Conservation (phyloP, 2,888 invertebrate species). For the Peribatodes rhomboidaria region DNA sequence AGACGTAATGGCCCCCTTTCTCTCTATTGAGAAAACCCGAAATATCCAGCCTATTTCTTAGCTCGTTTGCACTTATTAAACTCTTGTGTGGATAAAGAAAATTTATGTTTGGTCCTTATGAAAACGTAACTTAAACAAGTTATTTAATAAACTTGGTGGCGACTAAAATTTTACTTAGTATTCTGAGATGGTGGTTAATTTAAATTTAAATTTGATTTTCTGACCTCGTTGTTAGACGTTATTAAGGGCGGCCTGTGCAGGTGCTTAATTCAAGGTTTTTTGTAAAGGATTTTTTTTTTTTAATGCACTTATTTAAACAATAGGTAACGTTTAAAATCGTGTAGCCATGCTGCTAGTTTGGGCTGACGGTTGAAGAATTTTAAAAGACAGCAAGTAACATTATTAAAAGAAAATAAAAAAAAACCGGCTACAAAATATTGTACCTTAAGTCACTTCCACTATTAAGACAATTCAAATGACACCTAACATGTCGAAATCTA, state of each 20-base stretch:
- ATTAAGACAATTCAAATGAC: too few species aligned
- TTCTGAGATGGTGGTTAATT: conserved; percentile 20
- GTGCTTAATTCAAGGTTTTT: background rate
- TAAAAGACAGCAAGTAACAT: too few species aligned
- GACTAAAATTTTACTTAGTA: conserved; percentile 22
- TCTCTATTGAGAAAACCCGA: conserved; percentile 20
- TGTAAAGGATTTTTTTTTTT: too few species aligned
- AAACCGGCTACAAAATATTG: too few species aligned
- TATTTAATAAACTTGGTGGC: conserved; percentile 29
- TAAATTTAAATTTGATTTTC: conserved; percentile 25
- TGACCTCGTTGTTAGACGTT: conserved; percentile 8
- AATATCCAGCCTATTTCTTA: conserved; percentile 7
- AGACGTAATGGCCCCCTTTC: conserved; percentile 11
- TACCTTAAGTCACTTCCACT: too few species aligned
- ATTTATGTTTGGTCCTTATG: conserved; percentile 34
- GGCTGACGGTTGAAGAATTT: too few species aligned
- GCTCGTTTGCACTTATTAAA: conserved; percentile 34
- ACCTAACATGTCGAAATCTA: too few species aligned
- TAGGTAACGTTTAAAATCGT: too few species aligned
- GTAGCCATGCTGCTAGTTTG: too few species aligned
- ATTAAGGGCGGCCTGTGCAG: conserved; percentile 3
- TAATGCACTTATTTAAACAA: too few species aligned
- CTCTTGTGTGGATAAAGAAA: conserved; percentile 28
- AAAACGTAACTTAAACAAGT: conserved; percentile 28
- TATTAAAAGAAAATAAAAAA: too few species aligned